Conservation (phyloP, 1,140 invertebrate genomes). For the Pemphigus obesinymphae region DNA sequence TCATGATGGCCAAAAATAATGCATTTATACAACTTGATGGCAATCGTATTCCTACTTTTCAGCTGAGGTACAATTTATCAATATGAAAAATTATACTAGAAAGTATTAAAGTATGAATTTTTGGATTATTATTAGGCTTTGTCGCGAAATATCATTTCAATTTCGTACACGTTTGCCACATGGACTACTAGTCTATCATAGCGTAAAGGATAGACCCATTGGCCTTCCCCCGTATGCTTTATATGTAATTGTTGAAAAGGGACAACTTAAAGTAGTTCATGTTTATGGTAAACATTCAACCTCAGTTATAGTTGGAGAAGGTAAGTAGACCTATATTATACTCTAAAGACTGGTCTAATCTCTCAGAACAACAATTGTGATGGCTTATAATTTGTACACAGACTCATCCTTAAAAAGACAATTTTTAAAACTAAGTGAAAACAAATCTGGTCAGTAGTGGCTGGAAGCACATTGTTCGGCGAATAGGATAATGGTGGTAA, state of each 20-base stretch:
- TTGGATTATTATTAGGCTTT: constrained; percentile 58
- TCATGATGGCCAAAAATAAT: constrained; percentile 81
- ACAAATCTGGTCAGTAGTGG: no score
- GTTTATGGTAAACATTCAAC: constrained; percentile 80
- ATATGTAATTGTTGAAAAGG: constrained; percentile 84
- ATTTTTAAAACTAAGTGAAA: no score
- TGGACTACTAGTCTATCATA: constrained; percentile 80
- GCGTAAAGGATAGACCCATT: constrained; percentile 73
- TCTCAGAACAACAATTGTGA: no score
- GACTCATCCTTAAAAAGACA: no score
- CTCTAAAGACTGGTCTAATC: no score
- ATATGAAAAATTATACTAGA: no score
- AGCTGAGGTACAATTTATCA: constrained; percentile 62
- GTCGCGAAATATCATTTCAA: constrained; percentile 79
- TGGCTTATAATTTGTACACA: no score
- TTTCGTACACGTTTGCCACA: constrained; percentile 80
- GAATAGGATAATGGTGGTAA: no score
- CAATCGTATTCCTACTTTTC: constrained; percentile 76
- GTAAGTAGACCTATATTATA: constrained; percentile 48
- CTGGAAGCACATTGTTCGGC: no score
- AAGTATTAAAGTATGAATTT: neutral
- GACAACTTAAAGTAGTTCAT: constrained; percentile 82
- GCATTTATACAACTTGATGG: constrained; percentile 83
- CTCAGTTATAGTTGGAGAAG: constrained; percentile 78
- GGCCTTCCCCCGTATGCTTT: constrained; percentile 74